phyloP scores from a whole-genome alignment of 2,113 vertebrate genomes.

The Cairina moschata region DNA sequence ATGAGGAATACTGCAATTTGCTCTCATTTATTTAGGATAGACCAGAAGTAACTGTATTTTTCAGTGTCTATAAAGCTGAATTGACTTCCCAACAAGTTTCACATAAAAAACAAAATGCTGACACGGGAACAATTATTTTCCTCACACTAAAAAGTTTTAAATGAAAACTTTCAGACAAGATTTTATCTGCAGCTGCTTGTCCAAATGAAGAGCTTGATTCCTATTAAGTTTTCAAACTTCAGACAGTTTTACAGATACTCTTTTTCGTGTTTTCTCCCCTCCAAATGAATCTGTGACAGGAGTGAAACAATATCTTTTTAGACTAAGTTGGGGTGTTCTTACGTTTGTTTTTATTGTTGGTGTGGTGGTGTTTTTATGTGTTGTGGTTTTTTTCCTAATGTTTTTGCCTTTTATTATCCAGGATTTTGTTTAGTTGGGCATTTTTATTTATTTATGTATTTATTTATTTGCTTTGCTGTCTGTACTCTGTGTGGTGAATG shows the following conservation, averaged over 20 bases:
- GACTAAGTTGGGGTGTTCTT: not conserved
- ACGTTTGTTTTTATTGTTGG: not conserved
- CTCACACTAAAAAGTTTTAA: not conserved
- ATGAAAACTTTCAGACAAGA: not conserved
- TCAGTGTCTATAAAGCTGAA: not conserved
- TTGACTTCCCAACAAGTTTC: not conserved
- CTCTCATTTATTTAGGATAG: not conserved
- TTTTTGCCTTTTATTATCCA: not conserved
- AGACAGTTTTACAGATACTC: not conserved
- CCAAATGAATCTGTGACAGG: not conserved
- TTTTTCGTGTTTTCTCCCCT: not conserved
- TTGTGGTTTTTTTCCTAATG: no score
- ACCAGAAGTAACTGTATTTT: not conserved
- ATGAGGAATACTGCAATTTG: not conserved
- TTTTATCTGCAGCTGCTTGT: not conserved
- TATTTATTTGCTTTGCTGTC: not conserved
- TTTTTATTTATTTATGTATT: no score
- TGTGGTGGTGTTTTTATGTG: no score
- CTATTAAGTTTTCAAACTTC: not conserved
- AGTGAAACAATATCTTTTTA: not conserved
- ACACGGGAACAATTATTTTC: not conserved
- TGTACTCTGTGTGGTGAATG: fast-evolving
- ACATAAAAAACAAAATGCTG: not conserved
- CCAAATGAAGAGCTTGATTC: not conserved
- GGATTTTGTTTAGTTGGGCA: not conserved